Conservation (phyloP, 1,140 invertebrate species). For the Micrasema longulum region DNA sequence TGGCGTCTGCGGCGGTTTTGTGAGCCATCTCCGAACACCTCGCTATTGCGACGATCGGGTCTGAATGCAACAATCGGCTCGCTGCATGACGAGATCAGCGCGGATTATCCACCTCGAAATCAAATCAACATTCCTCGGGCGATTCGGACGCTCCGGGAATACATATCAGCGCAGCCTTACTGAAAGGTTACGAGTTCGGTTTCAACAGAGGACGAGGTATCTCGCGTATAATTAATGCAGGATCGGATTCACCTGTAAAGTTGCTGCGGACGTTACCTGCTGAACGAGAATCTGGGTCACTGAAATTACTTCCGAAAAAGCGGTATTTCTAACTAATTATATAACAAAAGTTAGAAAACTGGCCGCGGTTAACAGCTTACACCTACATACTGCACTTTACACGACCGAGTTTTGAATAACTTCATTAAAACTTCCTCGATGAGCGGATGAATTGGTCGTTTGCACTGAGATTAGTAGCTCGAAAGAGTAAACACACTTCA, state of each 20-base stretch:
- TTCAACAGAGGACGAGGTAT: too few relatives aligned
- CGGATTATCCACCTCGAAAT: constrained; percentile 8
- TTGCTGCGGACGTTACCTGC: background rate
- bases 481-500: too few relatives aligned
- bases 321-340: constrained; percentile 22
- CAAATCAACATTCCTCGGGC: background rate
- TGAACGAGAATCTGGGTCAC: constrained; percentile 7
- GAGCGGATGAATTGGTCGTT: too few relatives aligned
- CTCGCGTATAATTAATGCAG: too few relatives aligned
- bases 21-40: constrained; percentile 44
- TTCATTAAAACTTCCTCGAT: too few relatives aligned
- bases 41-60: too few relatives aligned
- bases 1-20: constrained; percentile 32
- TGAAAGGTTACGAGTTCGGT: background rate
- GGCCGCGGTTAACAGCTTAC: constrained; percentile 9
- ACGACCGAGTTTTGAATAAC: too few relatives aligned
- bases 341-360: constrained; percentile 27
- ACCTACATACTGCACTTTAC: constrained; percentile 5
- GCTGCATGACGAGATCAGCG: too few relatives aligned
- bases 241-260: constrained; percentile 9
- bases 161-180: constrained; percentile 1
- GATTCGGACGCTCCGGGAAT: background rate
- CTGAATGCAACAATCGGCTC: too few relatives aligned
- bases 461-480: too few relatives aligned
- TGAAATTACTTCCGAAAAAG: background rate